Base-by-base conservation (phyloP, 2,888 invertebrate genomes). In the Pimpla rufipes region DNA sequence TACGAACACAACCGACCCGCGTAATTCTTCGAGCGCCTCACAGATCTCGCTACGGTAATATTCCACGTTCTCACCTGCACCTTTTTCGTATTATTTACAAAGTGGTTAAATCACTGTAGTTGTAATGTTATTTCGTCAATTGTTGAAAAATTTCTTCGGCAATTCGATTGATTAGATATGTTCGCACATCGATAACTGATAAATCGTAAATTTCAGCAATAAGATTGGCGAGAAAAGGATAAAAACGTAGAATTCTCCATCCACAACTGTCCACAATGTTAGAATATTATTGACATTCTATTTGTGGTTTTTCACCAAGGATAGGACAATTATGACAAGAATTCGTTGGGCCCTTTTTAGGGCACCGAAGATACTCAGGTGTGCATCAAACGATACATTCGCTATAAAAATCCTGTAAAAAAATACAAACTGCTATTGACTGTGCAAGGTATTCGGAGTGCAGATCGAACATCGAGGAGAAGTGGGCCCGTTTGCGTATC, bases 321-420 rank as follows among this genome's bases (percentile, higher is more conserved):
- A 21, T 40, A 16, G 50, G 83, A 85, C 8, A 57, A 78, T 40
- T 47, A 92, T 92, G 92, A 87, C 89, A 35, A 90, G 87, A 85
- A 88, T 92, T 86, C 88, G 86, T 10, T 92, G 91, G 91, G 85
- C 89, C 55, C 79, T 92, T 64, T 83, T 87, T 45, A 88, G 85
- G 79, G 85, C 83, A 10, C 90, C 91, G 71, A 86, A 80, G 67
- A 78, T 89, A 23, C 81, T 90, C 57, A 88, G 88, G 92, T 91
- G 85, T 88, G 84, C 16, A 16, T 35, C n/a, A 18, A 37, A 70
- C 29, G 50, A 40, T 13, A 50, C 78, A 45, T 45, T 21, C 2
- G 29, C 52, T 23, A 68, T 50, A 8, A 29, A 64, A 8, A 37
- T 18, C 10, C 40, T 29, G 40, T 37, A 42, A 74, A 18, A 42